Evolutionary conservation across 1,140 invertebrate genomes (phyloP).

Genomic region (Colletes latitarsis): DNA sequence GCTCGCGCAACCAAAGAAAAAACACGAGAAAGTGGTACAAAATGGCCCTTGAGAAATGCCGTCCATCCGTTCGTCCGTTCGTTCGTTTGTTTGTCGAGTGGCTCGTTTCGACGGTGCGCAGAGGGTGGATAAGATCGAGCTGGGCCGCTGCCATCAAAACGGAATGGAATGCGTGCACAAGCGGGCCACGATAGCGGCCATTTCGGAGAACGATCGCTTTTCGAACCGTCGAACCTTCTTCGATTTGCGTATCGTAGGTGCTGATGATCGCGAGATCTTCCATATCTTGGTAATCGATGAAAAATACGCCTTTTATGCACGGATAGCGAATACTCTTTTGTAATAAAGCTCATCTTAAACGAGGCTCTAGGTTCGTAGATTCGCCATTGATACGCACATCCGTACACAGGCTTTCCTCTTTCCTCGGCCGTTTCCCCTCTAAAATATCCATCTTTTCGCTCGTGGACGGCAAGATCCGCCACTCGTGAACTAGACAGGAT

Average conservation of each 20-base stretch:
- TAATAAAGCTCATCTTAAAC: no score
- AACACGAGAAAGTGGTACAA: conserved; percentile 74
- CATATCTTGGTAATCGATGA: no score
- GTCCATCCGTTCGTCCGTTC: conserved; percentile 56
- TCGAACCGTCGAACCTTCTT: neutral
- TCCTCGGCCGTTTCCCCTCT: neutral
- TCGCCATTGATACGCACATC: neutral
- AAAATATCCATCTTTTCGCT: neutral
- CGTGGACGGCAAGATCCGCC: conserved; percentile 1
- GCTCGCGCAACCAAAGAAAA: conserved; percentile 67
- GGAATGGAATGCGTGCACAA: conserved; percentile 31
- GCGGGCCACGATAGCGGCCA: conserved; percentile 54
- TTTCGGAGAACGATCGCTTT: conserved; percentile 54
- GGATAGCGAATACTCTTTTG: no score
- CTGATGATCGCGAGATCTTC: no score
- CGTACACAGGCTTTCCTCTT: neutral
- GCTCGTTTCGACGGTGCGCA: conserved; percentile 24
- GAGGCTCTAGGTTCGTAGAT: no score
- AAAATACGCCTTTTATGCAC: no score
- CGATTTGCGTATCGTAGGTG: conserved; percentile 6
- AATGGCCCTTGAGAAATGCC: conserved; percentile 75
- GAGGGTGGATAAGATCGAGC: conserved; percentile 34
- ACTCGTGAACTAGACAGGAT: conserved; percentile 34
- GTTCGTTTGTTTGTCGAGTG: conserved; percentile 50
- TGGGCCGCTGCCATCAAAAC: no score